Evolutionary conservation across 2,113 vertebrate genomes (phyloP).

Genomic region (Tiliqua scincoides): DNA sequence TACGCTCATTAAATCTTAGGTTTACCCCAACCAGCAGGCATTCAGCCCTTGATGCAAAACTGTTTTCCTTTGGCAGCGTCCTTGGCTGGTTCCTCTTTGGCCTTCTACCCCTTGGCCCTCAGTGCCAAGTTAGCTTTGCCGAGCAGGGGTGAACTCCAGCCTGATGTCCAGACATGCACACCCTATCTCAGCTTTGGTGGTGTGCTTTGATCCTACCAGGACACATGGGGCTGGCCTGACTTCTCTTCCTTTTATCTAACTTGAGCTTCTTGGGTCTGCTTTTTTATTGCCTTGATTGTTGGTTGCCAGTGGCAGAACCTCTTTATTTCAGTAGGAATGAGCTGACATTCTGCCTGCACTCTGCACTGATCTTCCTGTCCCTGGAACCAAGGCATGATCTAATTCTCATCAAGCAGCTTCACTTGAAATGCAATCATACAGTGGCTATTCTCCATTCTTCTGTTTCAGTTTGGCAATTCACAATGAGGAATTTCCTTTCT

Average conservation of each 20-base stretch:
- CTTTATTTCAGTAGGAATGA: not conserved
- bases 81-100: not conserved
- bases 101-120: not conserved
- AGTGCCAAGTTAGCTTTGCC: not conserved
- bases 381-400: not conserved
- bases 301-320: not conserved
- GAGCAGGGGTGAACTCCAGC: not conserved
- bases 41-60: not conserved
- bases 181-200: not conserved
- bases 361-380: not conserved
- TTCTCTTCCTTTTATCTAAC: not conserved
- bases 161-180: not conserved
- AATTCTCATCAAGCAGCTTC: not conserved
- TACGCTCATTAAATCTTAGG: not conserved
- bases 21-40: not conserved
- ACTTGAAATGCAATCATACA: not conserved
- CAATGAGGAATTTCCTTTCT: not conserved
- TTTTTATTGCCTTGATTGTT: not conserved
- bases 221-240: not conserved
- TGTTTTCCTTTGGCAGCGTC: not conserved
- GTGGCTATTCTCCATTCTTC: not conserved
- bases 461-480: not conserved
- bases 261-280: not conserved
- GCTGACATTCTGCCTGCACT: not conserved
- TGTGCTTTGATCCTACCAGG: not conserved